These are phyloP conservation scores for Anguilla japonica DNA, from an alignment of 2,113 vertebrate genomes.

Conservation along the genomic window DNA sequence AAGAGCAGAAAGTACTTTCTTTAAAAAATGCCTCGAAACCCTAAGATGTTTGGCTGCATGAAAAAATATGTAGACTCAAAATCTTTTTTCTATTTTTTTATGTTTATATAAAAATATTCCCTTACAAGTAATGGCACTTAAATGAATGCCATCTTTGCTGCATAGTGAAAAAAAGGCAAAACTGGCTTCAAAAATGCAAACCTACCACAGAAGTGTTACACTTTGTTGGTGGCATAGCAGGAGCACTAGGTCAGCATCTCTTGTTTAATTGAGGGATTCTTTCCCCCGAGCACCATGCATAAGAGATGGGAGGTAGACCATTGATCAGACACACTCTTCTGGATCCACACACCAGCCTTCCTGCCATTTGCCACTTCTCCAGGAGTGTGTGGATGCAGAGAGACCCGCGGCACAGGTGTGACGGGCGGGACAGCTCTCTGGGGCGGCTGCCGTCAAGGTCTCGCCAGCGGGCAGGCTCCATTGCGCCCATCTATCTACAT, in stretches of 20 bases:
- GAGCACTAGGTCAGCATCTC: conserved; percentile 23
- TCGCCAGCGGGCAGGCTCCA: not conserved
- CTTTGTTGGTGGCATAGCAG: not conserved
- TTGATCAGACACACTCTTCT: conserved; percentile 29
- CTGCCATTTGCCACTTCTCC: not conserved
- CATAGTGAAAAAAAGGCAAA: conserved; percentile 32
- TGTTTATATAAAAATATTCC: conserved; percentile 51
- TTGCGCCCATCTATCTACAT: not conserved
- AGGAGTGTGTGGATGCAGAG: conserved; percentile 7
- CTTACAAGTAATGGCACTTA: conserved; percentile 55
- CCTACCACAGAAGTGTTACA: conserved; percentile 30
- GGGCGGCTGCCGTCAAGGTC: not conserved
- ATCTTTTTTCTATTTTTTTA: conserved; percentile 40
- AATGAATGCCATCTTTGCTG: conserved; percentile 47
- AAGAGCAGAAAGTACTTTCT: conserved; percentile 40
- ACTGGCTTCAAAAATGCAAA: conserved; percentile 27
- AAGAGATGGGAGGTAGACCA: conserved; percentile 81
- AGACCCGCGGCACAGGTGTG: not conserved
- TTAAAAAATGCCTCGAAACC: conserved; percentile 46
- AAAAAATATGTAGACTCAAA: conserved; percentile 40
- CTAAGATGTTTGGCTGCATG: conserved; percentile 44
- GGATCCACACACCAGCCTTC: conserved; percentile 12
- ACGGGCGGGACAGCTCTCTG: not conserved
- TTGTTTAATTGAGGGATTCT: conserved; percentile 25
- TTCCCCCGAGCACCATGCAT: conserved; percentile 74